Evolutionary conservation across 2,888 invertebrate genomes (phyloP).

Genomic region (Athalia circularis): DNA sequence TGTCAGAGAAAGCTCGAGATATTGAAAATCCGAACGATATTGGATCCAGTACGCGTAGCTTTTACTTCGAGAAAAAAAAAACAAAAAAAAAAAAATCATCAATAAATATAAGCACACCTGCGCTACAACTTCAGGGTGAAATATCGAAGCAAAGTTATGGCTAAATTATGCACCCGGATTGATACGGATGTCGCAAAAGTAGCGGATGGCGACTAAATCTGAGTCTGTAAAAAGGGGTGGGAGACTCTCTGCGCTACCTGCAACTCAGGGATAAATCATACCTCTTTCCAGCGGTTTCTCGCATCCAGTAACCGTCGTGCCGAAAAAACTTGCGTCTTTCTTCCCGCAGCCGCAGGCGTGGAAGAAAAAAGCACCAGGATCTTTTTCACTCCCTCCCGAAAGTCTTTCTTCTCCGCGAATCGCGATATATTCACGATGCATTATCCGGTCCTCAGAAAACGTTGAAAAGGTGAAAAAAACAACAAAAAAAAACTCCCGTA

Average conservation of each 20-base stretch:
- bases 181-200: constrained; percentile 5
- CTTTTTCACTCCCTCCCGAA: no score
- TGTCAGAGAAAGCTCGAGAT: neutral
- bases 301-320: no score
- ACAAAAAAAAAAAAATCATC: no score
- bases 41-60: neutral
- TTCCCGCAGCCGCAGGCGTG: no score
- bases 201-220: neutral
- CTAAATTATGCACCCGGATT: neutral
- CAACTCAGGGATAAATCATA: neutral
- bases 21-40: constrained; percentile 33
- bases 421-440: neutral
- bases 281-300: no score
- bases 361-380: no score
- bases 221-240: neutral
- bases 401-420: neutral
- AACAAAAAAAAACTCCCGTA: neutral
- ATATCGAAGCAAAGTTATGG: neutral
- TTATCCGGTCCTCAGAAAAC: constrained; percentile 7
- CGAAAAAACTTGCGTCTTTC: no score
- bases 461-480: constrained; percentile 16
- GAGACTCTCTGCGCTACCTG: neutral
- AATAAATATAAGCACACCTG: no score
- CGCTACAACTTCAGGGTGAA: no score
- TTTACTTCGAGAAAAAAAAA: no score